Evolutionary conservation across 2,888 invertebrate species (phyloP).

Genomic region (Drosophila borealis): DNA sequence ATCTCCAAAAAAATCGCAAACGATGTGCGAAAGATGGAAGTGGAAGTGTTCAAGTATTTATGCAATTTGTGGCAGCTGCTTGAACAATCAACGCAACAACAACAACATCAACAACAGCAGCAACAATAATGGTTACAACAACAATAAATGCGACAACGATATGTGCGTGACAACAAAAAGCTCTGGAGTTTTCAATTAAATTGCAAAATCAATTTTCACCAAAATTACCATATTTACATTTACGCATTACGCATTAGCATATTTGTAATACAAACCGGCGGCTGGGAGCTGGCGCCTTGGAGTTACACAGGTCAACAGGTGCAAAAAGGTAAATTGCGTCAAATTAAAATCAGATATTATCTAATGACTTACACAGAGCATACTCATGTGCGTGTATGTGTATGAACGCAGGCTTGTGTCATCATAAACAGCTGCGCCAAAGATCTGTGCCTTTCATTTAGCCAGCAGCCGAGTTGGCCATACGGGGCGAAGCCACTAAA

Average conservation of each 20-base stretch:
- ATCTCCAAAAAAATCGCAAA: constrained; percentile 71
- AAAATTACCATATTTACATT: constrained; percentile 76
- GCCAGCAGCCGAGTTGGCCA: constrained; percentile 15
- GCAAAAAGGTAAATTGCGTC: constrained; percentile 73
- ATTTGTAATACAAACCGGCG: constrained; percentile 52
- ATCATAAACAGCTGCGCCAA: constrained; percentile 57
- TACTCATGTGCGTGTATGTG: constrained; percentile 11
- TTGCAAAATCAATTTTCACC: constrained; percentile 78
- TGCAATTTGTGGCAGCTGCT: constrained; percentile 80
- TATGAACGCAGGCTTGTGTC: constrained; percentile 22
- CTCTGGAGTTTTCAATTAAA: constrained; percentile 74
- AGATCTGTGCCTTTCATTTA: constrained; percentile 28
- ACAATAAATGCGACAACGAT: constrained; percentile 30
- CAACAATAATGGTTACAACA: constrained; percentile 18
- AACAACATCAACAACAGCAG: neutral
- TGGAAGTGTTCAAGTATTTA: constrained; percentile 54
- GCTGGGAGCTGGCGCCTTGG: neutral
- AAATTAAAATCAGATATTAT: constrained; percentile 80
- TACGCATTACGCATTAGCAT: constrained; percentile 67
- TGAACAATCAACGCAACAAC: constrained; percentile 58
- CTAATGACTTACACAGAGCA: constrained; percentile 67
- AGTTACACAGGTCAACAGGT: constrained; percentile 70
- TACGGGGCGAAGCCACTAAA: constrained; percentile 28
- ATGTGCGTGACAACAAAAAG: constrained; percentile 43
- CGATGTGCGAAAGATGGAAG: constrained; percentile 61